phyloP scores from a whole-genome alignment of 2,888 invertebrate genomes.

The Odontocerum albicorne region DNA sequence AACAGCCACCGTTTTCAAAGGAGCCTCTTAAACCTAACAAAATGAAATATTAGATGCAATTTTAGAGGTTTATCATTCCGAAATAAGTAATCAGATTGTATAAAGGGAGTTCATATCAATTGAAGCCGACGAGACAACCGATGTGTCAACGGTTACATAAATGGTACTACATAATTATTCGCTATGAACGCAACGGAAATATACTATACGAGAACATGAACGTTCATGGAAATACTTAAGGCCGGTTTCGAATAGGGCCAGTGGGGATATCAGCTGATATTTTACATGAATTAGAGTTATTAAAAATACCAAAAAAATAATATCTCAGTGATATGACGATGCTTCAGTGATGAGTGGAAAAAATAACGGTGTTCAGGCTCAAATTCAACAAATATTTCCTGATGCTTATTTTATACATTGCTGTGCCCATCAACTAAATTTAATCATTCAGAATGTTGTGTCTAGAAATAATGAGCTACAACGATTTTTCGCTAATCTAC shows the following conservation, averaged over 20 bases:
- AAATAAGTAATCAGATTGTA: conserved; percentile 39
- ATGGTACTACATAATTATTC: conserved; percentile 38
- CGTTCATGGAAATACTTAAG: conserved; percentile 40
- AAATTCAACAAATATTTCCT: conserved; percentile 32
- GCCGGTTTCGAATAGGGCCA: conserved; percentile 34
- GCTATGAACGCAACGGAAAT: conserved; percentile 38
- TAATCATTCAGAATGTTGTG: conserved; percentile 34
- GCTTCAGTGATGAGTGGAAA: conserved; percentile 38
- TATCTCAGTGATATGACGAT: conserved; percentile 41
- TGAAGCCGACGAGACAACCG: conserved; percentile 39
- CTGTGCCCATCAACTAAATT: conserved; percentile 38
- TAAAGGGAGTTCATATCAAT: conserved; percentile 37
- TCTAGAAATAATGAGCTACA: conserved; percentile 18
- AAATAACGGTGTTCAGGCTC: conserved; percentile 38
- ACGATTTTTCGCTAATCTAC: conserved; percentile 38
- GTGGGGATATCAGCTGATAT: conserved; percentile 28
- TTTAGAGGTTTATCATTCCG: conserved; percentile 38
- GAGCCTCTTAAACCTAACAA: conserved; percentile 40
- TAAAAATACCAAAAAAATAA: conserved; percentile 34
- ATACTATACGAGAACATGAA: too few species aligned
- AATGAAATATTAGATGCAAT: conserved; percentile 41
- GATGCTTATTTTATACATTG: conserved; percentile 37
- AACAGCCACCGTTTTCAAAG: conserved; percentile 39
- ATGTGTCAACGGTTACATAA: conserved; percentile 38
- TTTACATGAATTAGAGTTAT: background rate